Base-by-base conservation (phyloP, 1,140 invertebrate genomes). In the Drosophila trapezifrons region DNA sequence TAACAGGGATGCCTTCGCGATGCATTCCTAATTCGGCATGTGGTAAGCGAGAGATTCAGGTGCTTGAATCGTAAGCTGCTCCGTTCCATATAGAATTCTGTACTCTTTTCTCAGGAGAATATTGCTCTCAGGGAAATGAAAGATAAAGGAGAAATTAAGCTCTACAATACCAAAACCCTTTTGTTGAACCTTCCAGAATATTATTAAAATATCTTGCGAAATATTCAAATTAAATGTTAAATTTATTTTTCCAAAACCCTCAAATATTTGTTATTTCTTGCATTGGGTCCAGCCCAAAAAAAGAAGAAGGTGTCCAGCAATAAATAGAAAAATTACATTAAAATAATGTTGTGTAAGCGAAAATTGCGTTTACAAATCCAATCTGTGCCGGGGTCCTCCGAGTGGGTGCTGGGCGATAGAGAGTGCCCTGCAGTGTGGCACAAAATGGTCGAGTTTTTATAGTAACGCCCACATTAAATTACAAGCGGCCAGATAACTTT, bases 401-500 rank as follows among this genome's bases (percentile, higher is more conserved):
- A 57, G 38, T 49, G 25, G 40, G 35, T 38, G 10, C n/a, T n/a
- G 10, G 17, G 4, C 4, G 27, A 27, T 20, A 29, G 62, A 32
- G 38, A 35, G 59, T 22, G 15, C 20, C 29, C 22, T 13, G 35
- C 42, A 71, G 42, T 70, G 67, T 38, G 43, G 35, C 64, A 71
- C 64, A 70, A 71, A 71, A 71, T 70, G 67, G 54, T 76, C 47
- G 70, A 59, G 57, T 56, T 71, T 58, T 76, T 76, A 76, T 76
- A 76, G 71, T 51, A 58, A 66, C 75, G 81, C 64, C 56, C 81
- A 78, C 81, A 81, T 86, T 86, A 80, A 86, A 85, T 86, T 81
- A 86, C 81, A 80, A 59, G 69, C 74, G 58, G 42, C 45, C 45
- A 51, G 64, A 78, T 82, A 62, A 78, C 70, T 78, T 82, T 75